Conservation (phyloP, 2,888 invertebrate genomes). For the Liodrosophila aerea region DNA sequence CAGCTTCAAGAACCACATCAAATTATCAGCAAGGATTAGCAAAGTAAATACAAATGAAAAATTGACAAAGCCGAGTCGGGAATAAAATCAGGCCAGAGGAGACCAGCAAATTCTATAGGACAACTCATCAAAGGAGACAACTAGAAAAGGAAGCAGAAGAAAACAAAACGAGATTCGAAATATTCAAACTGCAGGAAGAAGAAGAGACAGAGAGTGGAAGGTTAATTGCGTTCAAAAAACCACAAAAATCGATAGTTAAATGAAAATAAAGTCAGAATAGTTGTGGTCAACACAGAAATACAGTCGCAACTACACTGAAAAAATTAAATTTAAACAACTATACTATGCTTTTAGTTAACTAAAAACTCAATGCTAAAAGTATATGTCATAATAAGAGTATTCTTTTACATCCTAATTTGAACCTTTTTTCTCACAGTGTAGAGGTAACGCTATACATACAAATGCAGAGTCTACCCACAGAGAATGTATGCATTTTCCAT, state of each 20-base stretch:
- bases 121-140: constrained; percentile 30
- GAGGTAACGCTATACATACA: background rate
- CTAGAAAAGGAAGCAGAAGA: constrained; percentile 20
- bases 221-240: constrained; percentile 64
- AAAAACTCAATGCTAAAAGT: too few species aligned
- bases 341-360: too few species aligned
- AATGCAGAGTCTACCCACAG: constrained; percentile 2
- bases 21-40: constrained; percentile 56
- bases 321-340: too few species aligned
- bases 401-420: too few species aligned
- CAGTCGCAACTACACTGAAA: constrained; percentile 7
- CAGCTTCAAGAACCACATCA: constrained; percentile 29
- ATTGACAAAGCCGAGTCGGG: constrained; percentile 13
- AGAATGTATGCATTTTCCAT: constrained; percentile 27
- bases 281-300: constrained; percentile 48
- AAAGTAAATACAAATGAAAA: constrained; percentile 53
- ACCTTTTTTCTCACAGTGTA: background rate
- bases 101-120: constrained; percentile 21
- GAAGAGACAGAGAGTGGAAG: constrained; percentile 22
- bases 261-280: constrained; percentile 53
- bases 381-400: too few species aligned
- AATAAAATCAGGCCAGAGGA: constrained; percentile 6
- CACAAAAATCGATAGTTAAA: constrained; percentile 66
- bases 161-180: constrained; percentile 35
- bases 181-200: constrained; percentile 27